Base-by-base conservation (phyloP, 2,888 invertebrate species). In the Caenorhabditis sulstoni region DNA sequence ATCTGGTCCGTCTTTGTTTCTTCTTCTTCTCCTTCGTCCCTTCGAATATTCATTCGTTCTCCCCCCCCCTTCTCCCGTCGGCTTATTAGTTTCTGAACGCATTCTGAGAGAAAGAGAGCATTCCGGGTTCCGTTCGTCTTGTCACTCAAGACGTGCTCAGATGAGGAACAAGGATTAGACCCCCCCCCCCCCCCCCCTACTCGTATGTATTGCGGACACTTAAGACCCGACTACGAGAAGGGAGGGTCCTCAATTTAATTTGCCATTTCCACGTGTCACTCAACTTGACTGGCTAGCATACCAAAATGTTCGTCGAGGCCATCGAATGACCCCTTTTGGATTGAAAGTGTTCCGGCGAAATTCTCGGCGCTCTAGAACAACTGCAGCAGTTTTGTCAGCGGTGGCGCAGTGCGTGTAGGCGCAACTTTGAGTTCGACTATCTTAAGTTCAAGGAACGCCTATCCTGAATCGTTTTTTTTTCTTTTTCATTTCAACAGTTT, bases 211-310 rank as follows among this genome's bases (percentile, higher is more conserved):
- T 29, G 29, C 29, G 29, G 29, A 29, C 29, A 29, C 50, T 68
- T 49, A 47, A 18, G 18, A 20, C n/a, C n/a, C n/a, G n/a, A n/a
- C n/a, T n/a, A n/a, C 18, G 47, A n/a, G 23, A 41, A 39, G 23
- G 53, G 9, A 3, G 35, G 16, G 16, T 16, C 45, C 37, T 20
- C 62, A 62, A 62, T 73, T 73, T 73, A 73, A 73, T 73, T 73
- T 73, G 73, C 64, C 73, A 64, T 73, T 64, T 73, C 73, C 73
- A 73, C 73, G 73, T 73, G 73, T 73, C 73, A 73, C 64, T 73
- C 73, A 73, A 58, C 49, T 73, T 64, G 64, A 23, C 73, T 57
- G n/a, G n/a, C n/a, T n/a, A n/a, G n/a, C n/a, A n/a, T n/a, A n/a
- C n/a, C n/a, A n/a, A n/a, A n/a, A n/a, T n/a, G n/a, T n/a, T n/a